Conservation (phyloP, 2,113 vertebrate species). For the Hypocryptadius cinnamomeus region DNA sequence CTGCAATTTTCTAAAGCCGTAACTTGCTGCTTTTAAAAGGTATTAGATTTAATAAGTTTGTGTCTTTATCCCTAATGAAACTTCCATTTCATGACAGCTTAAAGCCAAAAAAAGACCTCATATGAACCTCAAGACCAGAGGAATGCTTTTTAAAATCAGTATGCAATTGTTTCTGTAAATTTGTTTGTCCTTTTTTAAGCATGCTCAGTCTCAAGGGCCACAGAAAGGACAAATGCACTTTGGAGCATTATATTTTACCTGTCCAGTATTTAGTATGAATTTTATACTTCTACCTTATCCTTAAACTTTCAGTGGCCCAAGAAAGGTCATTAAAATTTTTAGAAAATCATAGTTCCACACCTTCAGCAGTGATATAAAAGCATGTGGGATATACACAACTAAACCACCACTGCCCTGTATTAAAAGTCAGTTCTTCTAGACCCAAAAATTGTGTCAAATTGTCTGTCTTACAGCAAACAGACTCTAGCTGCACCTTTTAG, state of each 20-base stretch:
- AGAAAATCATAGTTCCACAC: neutral
- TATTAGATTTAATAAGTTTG: neutral
- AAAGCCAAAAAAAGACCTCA: neutral
- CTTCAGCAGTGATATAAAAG: neutral
- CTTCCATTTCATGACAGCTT: neutral
- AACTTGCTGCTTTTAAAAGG: neutral
- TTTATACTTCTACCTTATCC: neutral
- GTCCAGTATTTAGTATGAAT: neutral
- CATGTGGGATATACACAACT: neutral
- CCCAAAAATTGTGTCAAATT: neutral
- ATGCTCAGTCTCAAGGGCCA: slow-evolving; percentile 14
- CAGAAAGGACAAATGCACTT: slow-evolving; percentile 5
- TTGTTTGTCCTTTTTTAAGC: slow-evolving; percentile 17
- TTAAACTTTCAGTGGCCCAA: neutral
- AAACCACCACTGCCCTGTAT: neutral
- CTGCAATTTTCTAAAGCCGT: slow-evolving; percentile 1
- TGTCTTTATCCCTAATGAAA: neutral
- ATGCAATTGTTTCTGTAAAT: slow-evolving; percentile 37
- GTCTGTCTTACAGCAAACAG: neutral
- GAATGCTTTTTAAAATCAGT: neutral
- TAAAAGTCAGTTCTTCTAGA: neutral
- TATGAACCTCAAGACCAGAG: neutral
- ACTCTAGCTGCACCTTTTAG: neutral
- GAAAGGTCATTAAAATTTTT: neutral
- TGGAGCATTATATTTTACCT: slow-evolving; percentile 15